These are phyloP conservation scores for Diadumene lineata DNA, from an alignment of 92 coral and sea anemone species.

Conservation along the genomic window DNA sequence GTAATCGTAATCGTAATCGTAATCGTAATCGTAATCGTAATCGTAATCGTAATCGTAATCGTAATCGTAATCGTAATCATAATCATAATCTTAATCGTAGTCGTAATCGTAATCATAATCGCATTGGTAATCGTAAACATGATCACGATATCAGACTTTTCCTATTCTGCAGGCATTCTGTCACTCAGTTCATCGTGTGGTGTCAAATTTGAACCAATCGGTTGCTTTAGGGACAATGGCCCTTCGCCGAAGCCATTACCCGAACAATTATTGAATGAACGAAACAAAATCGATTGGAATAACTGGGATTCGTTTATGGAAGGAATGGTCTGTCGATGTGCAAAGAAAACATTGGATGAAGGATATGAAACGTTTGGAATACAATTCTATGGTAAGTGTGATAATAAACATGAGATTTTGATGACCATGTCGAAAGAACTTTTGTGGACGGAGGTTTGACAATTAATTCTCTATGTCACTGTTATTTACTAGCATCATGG, in stretches of 20 bases:
- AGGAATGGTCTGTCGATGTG: conserved; percentile 58
- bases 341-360: conserved; percentile 48
- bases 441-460: no score
- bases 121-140: no score
- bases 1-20: background rate
- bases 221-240: conserved; percentile 48
- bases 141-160: no score
- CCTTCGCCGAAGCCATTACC: conserved; percentile 55
- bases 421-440: no score
- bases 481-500: no score
- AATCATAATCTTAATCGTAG: conserved; percentile 1
- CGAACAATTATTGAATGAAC: conserved; percentile 53
- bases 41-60: background rate
- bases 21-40: conserved; percentile 2
- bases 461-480: no score
- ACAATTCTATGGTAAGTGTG: conserved; percentile 45
- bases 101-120: no score
- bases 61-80: conserved; percentile 4
- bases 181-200: conserved; percentile 21
- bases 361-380: conserved; percentile 63
- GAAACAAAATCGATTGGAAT: conserved; percentile 50
- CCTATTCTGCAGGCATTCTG: background rate
- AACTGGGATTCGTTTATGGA: conserved; percentile 54
- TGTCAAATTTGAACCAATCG: conserved; percentile 55
- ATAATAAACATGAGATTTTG: no score